Percentiles rank a stretch among this genome's conserved stretches.
Evolutionary conservation across 2,888 invertebrate genomes (phyloP).

Genomic region (Heteromurus nitidus): DNA sequence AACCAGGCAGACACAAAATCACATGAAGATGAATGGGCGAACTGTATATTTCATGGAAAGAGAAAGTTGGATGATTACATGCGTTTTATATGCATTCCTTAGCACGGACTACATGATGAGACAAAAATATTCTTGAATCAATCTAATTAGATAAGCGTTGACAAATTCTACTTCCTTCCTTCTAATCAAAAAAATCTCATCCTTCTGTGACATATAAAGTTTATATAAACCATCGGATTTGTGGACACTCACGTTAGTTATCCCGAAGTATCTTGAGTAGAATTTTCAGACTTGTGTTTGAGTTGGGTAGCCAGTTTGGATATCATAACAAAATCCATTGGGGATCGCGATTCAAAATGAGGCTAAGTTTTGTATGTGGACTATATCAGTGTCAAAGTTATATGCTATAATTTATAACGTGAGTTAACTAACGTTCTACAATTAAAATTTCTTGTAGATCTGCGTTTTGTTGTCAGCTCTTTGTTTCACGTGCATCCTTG

Average conservation of each 20-base stretch:
- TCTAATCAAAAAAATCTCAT: not conserved
- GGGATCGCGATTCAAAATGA: not conserved
- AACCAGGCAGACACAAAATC: too few relatives aligned
- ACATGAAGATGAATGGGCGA: too few relatives aligned
- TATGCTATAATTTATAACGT: not conserved
- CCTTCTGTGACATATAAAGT: not conserved
- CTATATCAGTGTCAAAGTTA: too few relatives aligned
- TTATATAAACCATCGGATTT: not conserved
- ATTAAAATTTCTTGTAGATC: not conserved
- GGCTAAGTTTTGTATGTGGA: not conserved
- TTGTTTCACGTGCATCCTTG: not conserved
- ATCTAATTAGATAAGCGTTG: not conserved
- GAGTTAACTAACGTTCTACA: not conserved
- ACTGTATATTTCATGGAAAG: not conserved
- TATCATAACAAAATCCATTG: not conserved
- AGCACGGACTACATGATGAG: too few relatives aligned
- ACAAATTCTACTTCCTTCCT: not conserved
- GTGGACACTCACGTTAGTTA: too few relatives aligned
- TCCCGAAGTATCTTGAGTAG: too few relatives aligned
- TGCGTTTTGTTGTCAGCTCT: not conserved
- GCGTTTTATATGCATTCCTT: too few relatives aligned
- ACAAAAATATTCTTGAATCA: not conserved
- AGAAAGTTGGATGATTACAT: not conserved
- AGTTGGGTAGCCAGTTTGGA: not conserved
- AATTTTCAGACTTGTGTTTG: too few relatives aligned